Conservation (phyloP, 92 coral and sea anemone species). For the Epizoanthus ramosus region DNA sequence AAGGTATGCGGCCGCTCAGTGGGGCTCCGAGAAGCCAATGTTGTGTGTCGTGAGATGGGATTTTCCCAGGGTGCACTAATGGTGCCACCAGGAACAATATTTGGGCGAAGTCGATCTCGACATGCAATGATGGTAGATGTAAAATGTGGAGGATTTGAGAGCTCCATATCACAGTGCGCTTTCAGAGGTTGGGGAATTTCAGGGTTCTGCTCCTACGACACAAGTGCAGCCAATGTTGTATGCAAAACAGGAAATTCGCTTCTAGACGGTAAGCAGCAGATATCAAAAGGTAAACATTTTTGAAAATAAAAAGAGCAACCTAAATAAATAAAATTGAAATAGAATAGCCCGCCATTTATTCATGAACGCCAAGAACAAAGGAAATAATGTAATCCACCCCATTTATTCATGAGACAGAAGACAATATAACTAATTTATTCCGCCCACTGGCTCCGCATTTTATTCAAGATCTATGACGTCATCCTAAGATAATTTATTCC, state of each 20-base stretch:
- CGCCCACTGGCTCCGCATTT: too few species aligned
- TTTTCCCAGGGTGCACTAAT: constrained; percentile 4
- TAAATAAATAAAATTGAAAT: too few species aligned
- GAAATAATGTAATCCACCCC: too few species aligned
- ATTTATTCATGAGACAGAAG: too few species aligned
- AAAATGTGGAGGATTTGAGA: constrained; percentile 12
- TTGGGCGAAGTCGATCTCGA: not conserved
- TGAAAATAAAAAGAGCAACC: too few species aligned
- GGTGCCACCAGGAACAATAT: not conserved
- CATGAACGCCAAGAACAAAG: too few species aligned
- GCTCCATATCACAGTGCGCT: constrained; percentile 15
- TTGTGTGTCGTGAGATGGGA: constrained; percentile 20
- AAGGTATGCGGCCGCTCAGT: not conserved
- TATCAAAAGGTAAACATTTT: too few species aligned
- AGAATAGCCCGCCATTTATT: too few species aligned
- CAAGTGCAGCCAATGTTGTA: not conserved
- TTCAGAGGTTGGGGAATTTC: not conserved
- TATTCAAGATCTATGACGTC: too few species aligned
- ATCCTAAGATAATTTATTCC: too few species aligned
- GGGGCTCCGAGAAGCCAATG: not conserved
- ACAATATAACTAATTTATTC: too few species aligned
- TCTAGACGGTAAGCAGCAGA: constrained; percentile 21
- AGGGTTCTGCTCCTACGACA: too few species aligned
- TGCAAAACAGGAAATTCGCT: constrained; percentile 21
- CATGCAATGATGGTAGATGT: not conserved